Conservation (phyloP, 2,888 invertebrate species). For the Diogma glabrata region DNA sequence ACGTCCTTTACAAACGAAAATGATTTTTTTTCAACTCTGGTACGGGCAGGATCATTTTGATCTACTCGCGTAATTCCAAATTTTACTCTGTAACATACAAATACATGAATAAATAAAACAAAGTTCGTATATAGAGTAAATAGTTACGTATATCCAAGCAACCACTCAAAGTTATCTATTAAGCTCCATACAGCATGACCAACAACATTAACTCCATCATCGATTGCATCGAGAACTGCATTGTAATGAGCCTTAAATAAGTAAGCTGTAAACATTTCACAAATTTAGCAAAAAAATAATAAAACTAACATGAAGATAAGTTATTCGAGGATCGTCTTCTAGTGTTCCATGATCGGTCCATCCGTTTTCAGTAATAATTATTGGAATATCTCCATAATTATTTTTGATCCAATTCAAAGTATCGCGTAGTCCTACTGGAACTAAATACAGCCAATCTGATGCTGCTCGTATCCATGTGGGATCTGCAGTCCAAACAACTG, state of each 20-base stretch:
- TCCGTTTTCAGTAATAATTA: constrained; percentile 46
- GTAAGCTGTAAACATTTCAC: too few relatives aligned
- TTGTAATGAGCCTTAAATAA: background rate
- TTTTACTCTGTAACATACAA: constrained; percentile 37
- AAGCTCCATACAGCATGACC: constrained; percentile 3
- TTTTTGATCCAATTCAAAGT: constrained; percentile 14
- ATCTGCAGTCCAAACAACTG: constrained; percentile 20
- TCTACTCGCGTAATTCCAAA: constrained; percentile 1
- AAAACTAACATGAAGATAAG: constrained; percentile 13
- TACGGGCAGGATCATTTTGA: background rate
- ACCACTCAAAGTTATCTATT: constrained; percentile 6
- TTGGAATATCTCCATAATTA: constrained; percentile 19
- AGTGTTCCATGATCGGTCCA: constrained; percentile 31
- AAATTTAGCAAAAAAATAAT: too few relatives aligned
- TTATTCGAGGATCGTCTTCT: constrained; percentile 29
- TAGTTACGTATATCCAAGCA: background rate
- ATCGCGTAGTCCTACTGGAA: constrained; percentile 25
- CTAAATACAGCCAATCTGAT: constrained; percentile 27
- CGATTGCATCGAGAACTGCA: background rate
- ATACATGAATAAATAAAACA: too few relatives aligned
- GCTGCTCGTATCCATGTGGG: constrained; percentile 24
- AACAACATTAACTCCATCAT: background rate
- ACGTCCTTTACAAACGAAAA: too few relatives aligned
- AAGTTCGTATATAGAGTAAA: too few relatives aligned
- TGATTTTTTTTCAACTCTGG: background rate